Percentiles rank a stretch among this genome's conserved stretches.
phyloP scores from a whole-genome alignment of 1,140 invertebrate species.

The Mizuhopecten yessoensis region DNA sequence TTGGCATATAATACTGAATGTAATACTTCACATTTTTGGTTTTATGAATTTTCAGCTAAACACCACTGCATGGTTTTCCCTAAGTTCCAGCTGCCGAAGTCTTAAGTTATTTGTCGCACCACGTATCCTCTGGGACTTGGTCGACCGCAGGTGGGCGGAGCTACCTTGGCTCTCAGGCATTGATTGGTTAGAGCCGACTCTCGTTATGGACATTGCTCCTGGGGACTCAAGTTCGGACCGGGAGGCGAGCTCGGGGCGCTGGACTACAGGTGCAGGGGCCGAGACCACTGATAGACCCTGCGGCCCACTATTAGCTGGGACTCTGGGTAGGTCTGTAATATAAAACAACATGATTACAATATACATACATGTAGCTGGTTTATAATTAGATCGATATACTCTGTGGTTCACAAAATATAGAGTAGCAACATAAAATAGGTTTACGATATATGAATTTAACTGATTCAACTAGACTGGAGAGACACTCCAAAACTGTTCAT shows the following conservation, averaged over 20 bases:
- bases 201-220: constrained; percentile 55
- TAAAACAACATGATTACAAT: too few relatives aligned
- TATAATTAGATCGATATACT: too few relatives aligned
- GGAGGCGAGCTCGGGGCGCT: constrained; percentile 65
- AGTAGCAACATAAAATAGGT: too few relatives aligned
- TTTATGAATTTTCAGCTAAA: constrained; percentile 67
- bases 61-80: constrained; percentile 77
- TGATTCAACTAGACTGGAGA: too few relatives aligned
- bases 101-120: constrained; percentile 73
- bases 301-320: constrained; percentile 61
- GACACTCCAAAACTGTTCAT: too few relatives aligned
- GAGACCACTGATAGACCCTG: constrained; percentile 79
- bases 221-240: constrained; percentile 58
- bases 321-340: constrained; percentile 64
- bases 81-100: constrained; percentile 74
- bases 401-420: too few relatives aligned
- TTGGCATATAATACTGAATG: not conserved
- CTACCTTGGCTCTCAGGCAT: constrained; percentile 24
- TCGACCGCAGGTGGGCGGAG: constrained; percentile 64
- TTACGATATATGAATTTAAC: too few relatives aligned
- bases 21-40: not conserved
- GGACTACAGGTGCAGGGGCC: constrained; percentile 78
- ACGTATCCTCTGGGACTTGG: constrained; percentile 75
- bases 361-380: too few relatives aligned
- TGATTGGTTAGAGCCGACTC: constrained; percentile 62